Conservation (phyloP, 2,113 vertebrate genomes). For the Hylia prasina region DNA sequence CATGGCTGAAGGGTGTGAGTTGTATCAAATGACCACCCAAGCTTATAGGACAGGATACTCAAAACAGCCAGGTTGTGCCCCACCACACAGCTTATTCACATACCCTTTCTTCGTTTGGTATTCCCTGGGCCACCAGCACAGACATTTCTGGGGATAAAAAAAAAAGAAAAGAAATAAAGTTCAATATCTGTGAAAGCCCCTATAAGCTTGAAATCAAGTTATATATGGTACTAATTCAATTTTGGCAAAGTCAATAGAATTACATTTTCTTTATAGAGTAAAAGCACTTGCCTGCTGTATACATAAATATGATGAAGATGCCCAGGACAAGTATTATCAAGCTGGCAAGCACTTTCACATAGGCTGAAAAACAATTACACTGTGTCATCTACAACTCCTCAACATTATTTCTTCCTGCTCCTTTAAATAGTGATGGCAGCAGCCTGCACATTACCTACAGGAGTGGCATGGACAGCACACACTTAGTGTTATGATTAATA, state of each 20-base stretch:
- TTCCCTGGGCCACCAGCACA: background rate
- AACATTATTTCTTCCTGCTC: background rate
- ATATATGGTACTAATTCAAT: background rate
- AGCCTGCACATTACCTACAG: background rate
- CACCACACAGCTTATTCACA: background rate
- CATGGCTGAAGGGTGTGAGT: background rate
- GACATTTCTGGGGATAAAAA: background rate
- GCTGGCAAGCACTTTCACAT: background rate
- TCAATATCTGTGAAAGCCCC: conserved; percentile 25
- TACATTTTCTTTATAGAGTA: background rate
- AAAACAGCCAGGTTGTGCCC: background rate
- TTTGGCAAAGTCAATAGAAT: conserved; percentile 8
- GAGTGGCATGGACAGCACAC: background rate
- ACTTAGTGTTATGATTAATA: background rate
- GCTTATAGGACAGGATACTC: background rate
- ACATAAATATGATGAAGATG: background rate
- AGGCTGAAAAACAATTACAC: conserved; percentile 37
- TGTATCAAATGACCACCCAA: background rate
- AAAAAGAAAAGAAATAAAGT: background rate
- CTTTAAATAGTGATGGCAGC: background rate
- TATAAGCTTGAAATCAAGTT: conserved; percentile 10
- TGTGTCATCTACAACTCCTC: background rate
- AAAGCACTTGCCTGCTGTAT: conserved; percentile 24
- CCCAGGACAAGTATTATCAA: conserved; percentile 39
- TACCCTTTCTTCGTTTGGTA: background rate